These are phyloP conservation scores for Semibalanus balanoides DNA, from an alignment of 1,140 invertebrate genomes.

Conservation along the genomic window DNA sequence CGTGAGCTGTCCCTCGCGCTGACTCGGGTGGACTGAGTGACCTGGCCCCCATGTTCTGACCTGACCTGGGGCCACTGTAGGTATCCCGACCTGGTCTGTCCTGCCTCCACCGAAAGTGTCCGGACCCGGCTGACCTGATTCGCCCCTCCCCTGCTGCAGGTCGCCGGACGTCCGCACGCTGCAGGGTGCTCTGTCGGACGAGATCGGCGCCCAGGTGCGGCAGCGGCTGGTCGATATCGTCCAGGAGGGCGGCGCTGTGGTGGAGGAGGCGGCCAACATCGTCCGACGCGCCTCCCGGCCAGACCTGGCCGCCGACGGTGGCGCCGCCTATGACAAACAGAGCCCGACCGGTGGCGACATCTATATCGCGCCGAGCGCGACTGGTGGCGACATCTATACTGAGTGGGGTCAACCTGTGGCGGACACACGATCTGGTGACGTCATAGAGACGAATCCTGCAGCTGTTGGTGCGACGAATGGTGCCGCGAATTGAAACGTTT, in stretches of 20 bases:
- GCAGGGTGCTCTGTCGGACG: neutral
- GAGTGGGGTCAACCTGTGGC: no score
- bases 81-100: no score
- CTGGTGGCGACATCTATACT: no score
- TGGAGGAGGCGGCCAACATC: neutral
- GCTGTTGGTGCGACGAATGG: neutral
- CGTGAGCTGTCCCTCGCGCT: no score
- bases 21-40: no score
- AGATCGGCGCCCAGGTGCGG: neutral
- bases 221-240: conserved; percentile 1
- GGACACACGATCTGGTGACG: neutral
- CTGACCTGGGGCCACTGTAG: no score
- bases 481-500: neutral
- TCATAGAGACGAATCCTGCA: neutral
- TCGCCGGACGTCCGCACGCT: neutral
- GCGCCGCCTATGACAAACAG: neutral
- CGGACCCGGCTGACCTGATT: neutral
- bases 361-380: no score
- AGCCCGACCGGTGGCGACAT: neutral
- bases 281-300: neutral
- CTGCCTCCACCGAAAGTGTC: no score
- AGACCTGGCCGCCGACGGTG: neutral
- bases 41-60: no score
- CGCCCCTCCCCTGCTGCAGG: neutral
- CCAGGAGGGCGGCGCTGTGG: neutral